A percentile compares a stretch with the other conserved stretches of the same genome.
phyloP scores from a whole-genome alignment of 2,888 invertebrate species.

The Lypha dubia region DNA sequence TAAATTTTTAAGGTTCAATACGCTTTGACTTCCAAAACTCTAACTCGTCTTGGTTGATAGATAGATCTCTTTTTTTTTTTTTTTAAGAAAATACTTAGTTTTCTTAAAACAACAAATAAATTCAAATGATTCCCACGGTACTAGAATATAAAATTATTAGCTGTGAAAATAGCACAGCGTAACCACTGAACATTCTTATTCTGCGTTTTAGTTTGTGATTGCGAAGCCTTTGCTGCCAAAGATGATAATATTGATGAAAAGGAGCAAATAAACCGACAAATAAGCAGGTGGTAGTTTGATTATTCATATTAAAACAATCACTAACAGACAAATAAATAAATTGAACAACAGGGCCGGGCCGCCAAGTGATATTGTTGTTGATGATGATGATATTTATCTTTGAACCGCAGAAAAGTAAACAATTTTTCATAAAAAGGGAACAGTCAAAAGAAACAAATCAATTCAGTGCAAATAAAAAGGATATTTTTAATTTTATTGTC shows the following conservation, averaged over 20 bases:
- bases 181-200: background rate
- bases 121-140: constrained; percentile 67
- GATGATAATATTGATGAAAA: constrained; percentile 1
- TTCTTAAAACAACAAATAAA: constrained; percentile 57
- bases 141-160: constrained; percentile 22
- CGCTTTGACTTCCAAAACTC: background rate
- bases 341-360: constrained; percentile 6
- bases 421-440: constrained; percentile 53
- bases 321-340: constrained; percentile 23
- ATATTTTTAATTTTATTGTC: constrained; percentile 45
- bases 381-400: constrained; percentile 72
- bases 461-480: constrained; percentile 61
- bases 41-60: too few relatives aligned
- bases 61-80: background rate
- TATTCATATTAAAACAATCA: constrained; percentile 58
- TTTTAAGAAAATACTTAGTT: constrained; percentile 34
- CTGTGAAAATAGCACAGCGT: constrained; percentile 47
- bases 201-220: constrained; percentile 21
- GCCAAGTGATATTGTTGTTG: constrained; percentile 18
- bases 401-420: constrained; percentile 73
- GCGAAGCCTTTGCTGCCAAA: background rate
- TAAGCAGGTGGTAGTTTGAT: constrained; percentile 63
- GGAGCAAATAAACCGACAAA: constrained; percentile 54
- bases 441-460: constrained; percentile 40
- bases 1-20: background rate